Evolutionary conservation across 2,797 vertebrate genomes (phyloP).

Genomic region (Halcyon smyrnensis): DNA sequence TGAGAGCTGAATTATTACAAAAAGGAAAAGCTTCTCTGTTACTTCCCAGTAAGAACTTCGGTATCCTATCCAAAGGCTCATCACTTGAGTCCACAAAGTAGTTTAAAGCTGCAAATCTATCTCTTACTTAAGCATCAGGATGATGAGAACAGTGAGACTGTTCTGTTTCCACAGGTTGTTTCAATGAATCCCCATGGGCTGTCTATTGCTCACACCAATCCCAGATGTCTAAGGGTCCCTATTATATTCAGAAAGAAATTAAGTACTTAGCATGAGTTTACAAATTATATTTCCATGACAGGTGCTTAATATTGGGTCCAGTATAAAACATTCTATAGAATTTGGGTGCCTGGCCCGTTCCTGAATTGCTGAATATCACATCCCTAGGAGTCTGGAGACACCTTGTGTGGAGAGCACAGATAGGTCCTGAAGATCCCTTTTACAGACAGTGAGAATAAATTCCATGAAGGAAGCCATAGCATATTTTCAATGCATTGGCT

Average conservation of each 20-base stretch:
- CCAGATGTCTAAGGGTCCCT: neutral
- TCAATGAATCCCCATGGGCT: neutral
- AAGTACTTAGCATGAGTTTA: neutral
- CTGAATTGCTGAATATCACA: neutral
- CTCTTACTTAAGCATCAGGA: neutral
- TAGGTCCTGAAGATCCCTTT: neutral
- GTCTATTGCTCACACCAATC: neutral
- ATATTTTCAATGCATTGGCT: neutral
- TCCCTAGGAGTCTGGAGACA: conserved; percentile 6
- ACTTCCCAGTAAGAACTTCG: neutral
- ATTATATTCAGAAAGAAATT: neutral
- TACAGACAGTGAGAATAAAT: neutral
- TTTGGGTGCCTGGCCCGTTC: neutral
- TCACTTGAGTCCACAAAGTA: neutral
- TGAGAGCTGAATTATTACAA: neutral
- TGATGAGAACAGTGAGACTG: neutral
- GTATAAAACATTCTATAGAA: neutral
- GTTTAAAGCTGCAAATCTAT: neutral
- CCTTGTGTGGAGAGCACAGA: conserved; percentile 9
- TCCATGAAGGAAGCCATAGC: neutral
- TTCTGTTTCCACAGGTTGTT: neutral
- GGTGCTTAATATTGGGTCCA: neutral
- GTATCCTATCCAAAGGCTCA: neutral
- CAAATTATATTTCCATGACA: neutral
- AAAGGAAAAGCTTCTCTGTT: neutral